A percentile compares a stretch with the other conserved stretches of the same genome.
These are phyloP conservation scores for Sorex maritimensis DNA, from an alignment of 2,797 vertebrate genomes.

Conservation along the genomic window DNA sequence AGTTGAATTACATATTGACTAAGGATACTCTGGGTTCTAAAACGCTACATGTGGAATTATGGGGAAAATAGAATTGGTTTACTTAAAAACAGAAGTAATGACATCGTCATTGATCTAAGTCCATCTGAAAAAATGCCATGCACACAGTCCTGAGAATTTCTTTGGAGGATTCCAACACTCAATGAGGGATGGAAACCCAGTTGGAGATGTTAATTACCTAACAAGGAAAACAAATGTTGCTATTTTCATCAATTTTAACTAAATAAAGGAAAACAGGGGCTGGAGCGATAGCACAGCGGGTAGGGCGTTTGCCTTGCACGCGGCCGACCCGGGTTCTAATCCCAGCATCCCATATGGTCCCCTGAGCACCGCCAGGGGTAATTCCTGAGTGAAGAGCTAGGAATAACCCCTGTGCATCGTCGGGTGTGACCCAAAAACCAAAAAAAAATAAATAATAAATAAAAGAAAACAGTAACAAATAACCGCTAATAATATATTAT, in stretches of 20 bases:
- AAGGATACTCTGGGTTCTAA: not conserved
- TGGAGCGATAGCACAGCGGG: too few relatives aligned
- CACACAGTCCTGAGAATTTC: not conserved
- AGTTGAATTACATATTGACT: not conserved
- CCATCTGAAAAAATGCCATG: not conserved
- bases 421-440: too few relatives aligned
- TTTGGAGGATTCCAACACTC: not conserved
- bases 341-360: too few relatives aligned
- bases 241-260: slow-evolving; percentile 56
- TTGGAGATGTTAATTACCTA: not conserved
- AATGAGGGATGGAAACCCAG: not conserved
- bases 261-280: not conserved
- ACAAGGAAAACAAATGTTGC: not conserved
- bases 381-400: too few relatives aligned
- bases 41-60: not conserved
- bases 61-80: slow-evolving; percentile 23
- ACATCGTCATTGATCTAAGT: too few relatives aligned
- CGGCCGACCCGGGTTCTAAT: too few relatives aligned
- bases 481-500: not conserved
- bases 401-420: too few relatives aligned
- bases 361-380: too few relatives aligned
- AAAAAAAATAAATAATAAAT: slow-evolving; percentile 33
- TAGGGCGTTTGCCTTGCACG: too few relatives aligned
- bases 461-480: not conserved
- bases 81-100: not conserved